phyloP scores from a whole-genome alignment of 2,113 vertebrate genomes.

The Sander lucioperca region DNA sequence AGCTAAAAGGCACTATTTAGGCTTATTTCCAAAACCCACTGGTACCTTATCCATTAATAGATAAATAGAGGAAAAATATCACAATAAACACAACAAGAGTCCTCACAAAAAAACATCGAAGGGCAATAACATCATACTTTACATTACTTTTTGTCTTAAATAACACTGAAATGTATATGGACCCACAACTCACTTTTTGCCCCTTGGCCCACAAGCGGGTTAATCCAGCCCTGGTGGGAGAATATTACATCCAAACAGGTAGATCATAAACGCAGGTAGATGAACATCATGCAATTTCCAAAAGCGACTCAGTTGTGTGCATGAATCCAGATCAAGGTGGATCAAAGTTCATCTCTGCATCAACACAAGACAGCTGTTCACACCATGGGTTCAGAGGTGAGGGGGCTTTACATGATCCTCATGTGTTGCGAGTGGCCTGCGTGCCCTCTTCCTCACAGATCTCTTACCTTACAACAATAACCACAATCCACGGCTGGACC shows the following conservation, averaged over 20 bases:
- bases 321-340: slow-evolving; percentile 72
- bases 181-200: not conserved
- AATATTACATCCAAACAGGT: slow-evolving; percentile 40
- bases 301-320: slow-evolving; percentile 42
- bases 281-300: slow-evolving; percentile 35
- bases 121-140: no score
- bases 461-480: slow-evolving; percentile 80
- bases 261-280: slow-evolving; percentile 27
- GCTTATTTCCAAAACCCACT: no score
- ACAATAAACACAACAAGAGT: no score
- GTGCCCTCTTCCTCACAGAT: slow-evolving; percentile 65
- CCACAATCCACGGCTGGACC: slow-evolving; percentile 62
- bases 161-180: not conserved
- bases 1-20: no score
- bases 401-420: slow-evolving; percentile 78
- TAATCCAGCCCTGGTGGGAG: slow-evolving; percentile 26
- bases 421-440: slow-evolving; percentile 72
- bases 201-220: not conserved
- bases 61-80: no score
- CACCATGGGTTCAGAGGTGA: slow-evolving; percentile 78
- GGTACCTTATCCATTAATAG: no score
- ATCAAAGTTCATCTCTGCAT: slow-evolving; percentile 77
- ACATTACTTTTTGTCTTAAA: no score
- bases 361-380: slow-evolving; percentile 80
- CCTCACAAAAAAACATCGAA: no score